Evolutionary conservation across 1,140 invertebrate genomes (phyloP), one percentile per base, ranked within the genome.

Genomic region (Zeugodacus cucurbitae): DNA sequence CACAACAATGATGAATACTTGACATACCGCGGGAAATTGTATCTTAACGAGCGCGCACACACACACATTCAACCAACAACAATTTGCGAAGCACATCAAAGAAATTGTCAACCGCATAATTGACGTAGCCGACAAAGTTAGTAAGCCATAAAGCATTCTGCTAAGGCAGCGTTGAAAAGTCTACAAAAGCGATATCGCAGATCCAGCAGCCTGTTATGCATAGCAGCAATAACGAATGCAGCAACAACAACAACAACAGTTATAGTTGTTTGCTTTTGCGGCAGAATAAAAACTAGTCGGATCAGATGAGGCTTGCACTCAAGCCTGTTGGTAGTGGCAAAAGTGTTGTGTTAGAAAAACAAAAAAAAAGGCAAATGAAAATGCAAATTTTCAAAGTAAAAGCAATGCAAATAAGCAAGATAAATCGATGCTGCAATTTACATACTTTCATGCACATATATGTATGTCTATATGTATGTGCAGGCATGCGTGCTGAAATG

Each of bases 1-100:
- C 74, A 82, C 74, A 82, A 82, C 41, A 82, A 48, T 82, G 74
- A 82, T 44, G 74, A 82, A 82, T 82, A 48, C 74, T 48, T 48
- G 37, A 44, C 74, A 82, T 82, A 82, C 74, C 26, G 74, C 74
- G 74, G 11, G 74, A 82, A 82, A 3, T n/a, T n/a, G n/a, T 48
- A 67, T 17, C n/a, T 67, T 10, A 0, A 14, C 29, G 2, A 48
- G 14, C 37, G 37, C 34, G 8, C 5, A 41, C 34, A 74, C 34
- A 78, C 64, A 29, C 8, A 34, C 17, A 74, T 5, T n/a, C 10
- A 44, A 10, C 14, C 5, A n/a, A 44, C 29, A 41, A 7, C 37
- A n/a, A 74, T 44, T 74, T 26, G n/a, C 37, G 10, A 10, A n/a
- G n/a, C 74, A 48, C n/a, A 82, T n/a, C 74, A 48, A n/a, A 48